Evolutionary conservation across 2,888 invertebrate species (phyloP), one percentile per base, ranked within the genome.

Genomic region (Nesidiocoris tenuis): DNA sequence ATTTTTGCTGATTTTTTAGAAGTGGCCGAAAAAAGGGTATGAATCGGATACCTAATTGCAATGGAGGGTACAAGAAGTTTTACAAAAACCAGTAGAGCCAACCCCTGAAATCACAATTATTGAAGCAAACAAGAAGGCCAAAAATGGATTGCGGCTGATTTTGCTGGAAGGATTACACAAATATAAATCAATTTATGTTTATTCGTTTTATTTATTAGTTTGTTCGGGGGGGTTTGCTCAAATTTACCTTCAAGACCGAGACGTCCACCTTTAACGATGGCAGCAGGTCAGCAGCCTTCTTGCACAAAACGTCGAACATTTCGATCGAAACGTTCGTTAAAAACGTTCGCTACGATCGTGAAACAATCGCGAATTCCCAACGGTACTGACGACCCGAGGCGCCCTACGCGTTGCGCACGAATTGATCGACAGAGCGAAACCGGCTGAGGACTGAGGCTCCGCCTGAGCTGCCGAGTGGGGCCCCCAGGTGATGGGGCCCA

Each of bases 261-360:
- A 70, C 59, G 18, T 59, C 59, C 22, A 59, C 57, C 18, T 25
- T 56, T 18, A 70, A 23, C 7, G 59, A n/a, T 3, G 70, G 70
- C n/a, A 70, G 24, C 5, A 70, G 17, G 16, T 59, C 24, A 25
- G 70, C 59, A 22, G 59, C 59, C 23, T 22, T 70, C 59, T 70
- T 70, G 24, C 24, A 70, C 70, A 56, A 59, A 16, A 70, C 21
- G 12, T 70, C 70, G 24, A 70, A 23, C 70, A 70, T 70, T 59
- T 70, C 59, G 63, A 12, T 23, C n/a, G 67, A 65, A 65, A 17
- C 25, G 65, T 19, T 65, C 19, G 25, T n/a, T 65, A 25, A 24
- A 21, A 65, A 65, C 18, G 54, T n/a, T n/a, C 39, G 39, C 39
- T 12, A 7, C 39, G n/a, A n/a, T 39, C n/a, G 19, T n/a, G 18